Conservation (phyloP, 2,797 vertebrate genomes). For the Artibeus jamaicensis region DNA sequence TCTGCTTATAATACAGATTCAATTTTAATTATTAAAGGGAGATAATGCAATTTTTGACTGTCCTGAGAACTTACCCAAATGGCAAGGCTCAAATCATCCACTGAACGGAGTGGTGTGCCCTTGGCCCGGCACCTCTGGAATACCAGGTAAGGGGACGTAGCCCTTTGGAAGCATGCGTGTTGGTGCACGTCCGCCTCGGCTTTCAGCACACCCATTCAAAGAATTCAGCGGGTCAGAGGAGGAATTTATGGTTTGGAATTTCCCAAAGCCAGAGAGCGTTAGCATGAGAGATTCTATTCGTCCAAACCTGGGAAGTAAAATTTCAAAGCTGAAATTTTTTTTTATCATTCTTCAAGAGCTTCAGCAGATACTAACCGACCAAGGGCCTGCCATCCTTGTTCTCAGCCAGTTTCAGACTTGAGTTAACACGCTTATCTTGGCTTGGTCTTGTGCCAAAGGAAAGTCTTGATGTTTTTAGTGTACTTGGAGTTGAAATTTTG, state of each 20-base stretch:
- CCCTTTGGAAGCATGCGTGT: background rate
- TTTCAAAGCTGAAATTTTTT: background rate
- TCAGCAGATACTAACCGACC: background rate
- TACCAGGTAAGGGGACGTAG: background rate
- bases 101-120: background rate
- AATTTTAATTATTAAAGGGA: background rate
- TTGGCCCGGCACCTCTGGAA: background rate
- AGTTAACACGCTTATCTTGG: background rate
- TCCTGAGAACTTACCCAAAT: background rate
- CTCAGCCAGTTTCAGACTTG: background rate
- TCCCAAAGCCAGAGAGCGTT: background rate
- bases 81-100: background rate
- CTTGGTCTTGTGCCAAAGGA: background rate
- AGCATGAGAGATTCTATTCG: background rate
- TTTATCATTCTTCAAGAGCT: background rate
- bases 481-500: background rate
- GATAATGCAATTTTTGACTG: background rate
- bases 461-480: background rate
- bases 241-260: conserved; percentile 19
- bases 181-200: background rate
- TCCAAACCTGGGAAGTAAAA: background rate
- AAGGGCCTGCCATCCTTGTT: conserved; percentile 25
- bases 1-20: background rate
- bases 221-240: background rate
- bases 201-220: background rate